Evolutionary conservation across 2,113 vertebrate species (phyloP).

Genomic region (Emydura subglobosa): DNA sequence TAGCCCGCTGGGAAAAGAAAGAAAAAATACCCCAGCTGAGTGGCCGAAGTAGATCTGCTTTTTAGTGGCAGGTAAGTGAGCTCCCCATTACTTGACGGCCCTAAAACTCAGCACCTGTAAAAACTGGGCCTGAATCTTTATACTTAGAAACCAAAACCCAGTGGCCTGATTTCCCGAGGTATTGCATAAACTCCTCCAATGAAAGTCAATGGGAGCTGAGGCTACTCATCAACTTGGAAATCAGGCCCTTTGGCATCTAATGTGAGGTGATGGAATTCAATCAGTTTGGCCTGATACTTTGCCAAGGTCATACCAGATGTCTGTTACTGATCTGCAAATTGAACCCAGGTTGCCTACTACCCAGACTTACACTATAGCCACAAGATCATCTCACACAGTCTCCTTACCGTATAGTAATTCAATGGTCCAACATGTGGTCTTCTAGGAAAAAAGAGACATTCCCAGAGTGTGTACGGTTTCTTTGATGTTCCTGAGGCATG

Average conservation of each 20-base stretch:
- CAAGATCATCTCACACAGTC: accelerated
- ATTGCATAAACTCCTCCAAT: background rate
- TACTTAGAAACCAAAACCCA: background rate
- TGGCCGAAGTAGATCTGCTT: background rate
- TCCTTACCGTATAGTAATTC: accelerated
- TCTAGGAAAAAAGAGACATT: background rate
- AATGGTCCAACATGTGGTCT: background rate
- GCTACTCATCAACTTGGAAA: background rate
- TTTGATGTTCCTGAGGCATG: background rate
- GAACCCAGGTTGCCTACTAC: background rate
- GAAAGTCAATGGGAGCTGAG: background rate
- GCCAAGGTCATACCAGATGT: background rate
- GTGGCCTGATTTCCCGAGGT: background rate
- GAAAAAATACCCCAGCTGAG: background rate
- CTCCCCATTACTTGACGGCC: background rate
- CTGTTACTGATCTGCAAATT: background rate
- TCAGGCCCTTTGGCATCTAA: background rate
- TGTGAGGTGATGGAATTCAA: background rate
- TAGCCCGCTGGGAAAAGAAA: background rate
- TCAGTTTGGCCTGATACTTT: background rate
- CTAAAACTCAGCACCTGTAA: background rate
- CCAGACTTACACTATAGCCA: background rate
- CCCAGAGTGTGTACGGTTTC: background rate
- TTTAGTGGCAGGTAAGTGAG: background rate
- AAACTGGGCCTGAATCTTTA: background rate